Evolutionary conservation across 2,797 vertebrate species (phyloP), one percentile per base, ranked within the genome.

Genomic region (Poeciliopsis gracilis): DNA sequence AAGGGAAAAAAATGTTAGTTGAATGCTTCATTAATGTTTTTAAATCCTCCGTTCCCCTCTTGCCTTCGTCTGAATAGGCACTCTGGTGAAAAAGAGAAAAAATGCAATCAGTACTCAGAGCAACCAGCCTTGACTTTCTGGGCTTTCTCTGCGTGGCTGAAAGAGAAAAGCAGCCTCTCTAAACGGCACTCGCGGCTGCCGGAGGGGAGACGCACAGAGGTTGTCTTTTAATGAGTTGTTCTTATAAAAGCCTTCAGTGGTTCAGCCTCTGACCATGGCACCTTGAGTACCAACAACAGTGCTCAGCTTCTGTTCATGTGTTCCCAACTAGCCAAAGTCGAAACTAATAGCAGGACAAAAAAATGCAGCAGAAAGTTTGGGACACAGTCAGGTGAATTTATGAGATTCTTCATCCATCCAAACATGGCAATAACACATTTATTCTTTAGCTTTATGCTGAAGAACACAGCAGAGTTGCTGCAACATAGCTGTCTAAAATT

Each of bases 211-310:
- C 82, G 88, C 82, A 76, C 63, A 78, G 86, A 89, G 90, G 84
- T 88, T 88, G 88, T 85, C 86, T 90, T 87, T 90, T 92, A 94
- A 93, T 94, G 94, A 94, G 91, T 90, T 89, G 92, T 91, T 91
- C 92, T 91, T 88, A 81, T 90, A 89, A 94, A 93, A 92, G 87
- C 86, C 80, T 82, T 77, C 84, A 46, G 82, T 79, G 75, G 83
- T 77, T 86, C 88, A 82, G 89, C 79, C 81, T 83, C 84, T 86
- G 88, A 90, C 89, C 80, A 77, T 77, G 13, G 75, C 5, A 70
- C 86, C 82, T 86, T 47, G 46, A 90, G 86, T 61, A 82, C 82
- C 84, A 79, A 90, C 86, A 82, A 72, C 87, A 80, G 69, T 5
- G 46, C 78, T 46, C 49, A 84, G 67, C 82, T 79, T 53, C 82